These are phyloP conservation scores for Laterallus jamaicensis DNA, from an alignment of 2,113 vertebrate species.

Conservation along the genomic window DNA sequence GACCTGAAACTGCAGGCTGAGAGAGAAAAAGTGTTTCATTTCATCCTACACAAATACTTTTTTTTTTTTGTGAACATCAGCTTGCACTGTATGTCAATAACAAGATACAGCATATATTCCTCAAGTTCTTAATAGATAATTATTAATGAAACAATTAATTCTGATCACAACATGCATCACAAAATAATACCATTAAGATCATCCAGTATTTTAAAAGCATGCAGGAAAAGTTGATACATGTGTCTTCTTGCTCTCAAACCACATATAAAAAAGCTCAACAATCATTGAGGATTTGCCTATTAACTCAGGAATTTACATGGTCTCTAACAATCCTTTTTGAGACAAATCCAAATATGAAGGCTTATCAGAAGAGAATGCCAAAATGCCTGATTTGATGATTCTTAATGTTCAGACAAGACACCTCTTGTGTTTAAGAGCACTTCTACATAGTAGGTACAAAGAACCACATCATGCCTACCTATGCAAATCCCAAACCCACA, in stretches of 20 bases:
- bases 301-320: neutral
- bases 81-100: neutral
- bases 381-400: neutral
- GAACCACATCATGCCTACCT: neutral
- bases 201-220: neutral
- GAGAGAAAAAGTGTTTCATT: constrained; percentile 12
- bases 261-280: neutral
- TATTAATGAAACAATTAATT: neutral
- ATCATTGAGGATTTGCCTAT: neutral
- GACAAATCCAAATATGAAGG: neutral
- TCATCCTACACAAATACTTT: neutral
- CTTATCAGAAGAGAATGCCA: neutral
- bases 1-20: neutral
- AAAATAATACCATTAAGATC: neutral
- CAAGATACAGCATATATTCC: neutral
- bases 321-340: neutral
- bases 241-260: neutral
- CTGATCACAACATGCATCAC: neutral
- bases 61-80: neutral
- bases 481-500: neutral
- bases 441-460: neutral
- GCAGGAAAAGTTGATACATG: neutral
- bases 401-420: neutral
- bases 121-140: neutral
- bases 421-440: neutral